Percentiles rank a stretch among this genome's conserved stretches.
Conservation (phyloP, 1,140 invertebrate species). For the Drosophila punjabiensis region DNA sequence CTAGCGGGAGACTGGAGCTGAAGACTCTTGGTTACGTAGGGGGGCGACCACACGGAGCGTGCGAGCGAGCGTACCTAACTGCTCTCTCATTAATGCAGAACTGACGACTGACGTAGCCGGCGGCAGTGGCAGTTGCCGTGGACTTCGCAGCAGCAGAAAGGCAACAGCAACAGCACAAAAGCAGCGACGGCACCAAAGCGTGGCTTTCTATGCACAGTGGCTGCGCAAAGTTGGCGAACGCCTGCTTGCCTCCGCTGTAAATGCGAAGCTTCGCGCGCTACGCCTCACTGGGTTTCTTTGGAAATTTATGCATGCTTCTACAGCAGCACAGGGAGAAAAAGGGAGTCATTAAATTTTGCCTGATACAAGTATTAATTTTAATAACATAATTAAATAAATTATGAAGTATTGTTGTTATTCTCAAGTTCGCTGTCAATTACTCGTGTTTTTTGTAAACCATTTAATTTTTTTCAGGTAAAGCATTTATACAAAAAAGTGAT, state of each 20-base stretch:
- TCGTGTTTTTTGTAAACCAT: background rate
- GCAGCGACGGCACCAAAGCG: conserved; percentile 62
- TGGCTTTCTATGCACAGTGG: conserved; percentile 77
- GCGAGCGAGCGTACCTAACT: conserved; percentile 77
- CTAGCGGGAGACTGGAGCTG: background rate
- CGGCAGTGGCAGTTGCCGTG: conserved; percentile 30
- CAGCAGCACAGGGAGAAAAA: background rate
- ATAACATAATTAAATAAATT: background rate
- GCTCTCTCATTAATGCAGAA: conserved; percentile 85
- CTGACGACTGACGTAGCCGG: conserved; percentile 68
- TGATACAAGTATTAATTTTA: too few species aligned
- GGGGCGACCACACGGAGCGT: conserved; percentile 70
- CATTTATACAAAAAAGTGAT: too few species aligned
- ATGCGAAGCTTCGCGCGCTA: conserved; percentile 7
- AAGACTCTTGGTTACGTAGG: conserved; percentile 22
- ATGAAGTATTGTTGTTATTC: background rate
- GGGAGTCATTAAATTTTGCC: too few species aligned
- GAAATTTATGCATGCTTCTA: conserved; percentile 43
- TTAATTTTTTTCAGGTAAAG: background rate
- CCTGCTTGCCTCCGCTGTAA: conserved; percentile 24
- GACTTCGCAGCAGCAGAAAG: conserved; percentile 16
- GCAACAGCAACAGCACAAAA: conserved; percentile 22
- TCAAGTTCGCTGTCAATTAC: background rate
- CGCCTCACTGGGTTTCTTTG: conserved; percentile 47
- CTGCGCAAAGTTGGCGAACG: conserved; percentile 64